Base-by-base conservation (phyloP, 2,113 vertebrate species). In the Dicentrarchus labrax region DNA sequence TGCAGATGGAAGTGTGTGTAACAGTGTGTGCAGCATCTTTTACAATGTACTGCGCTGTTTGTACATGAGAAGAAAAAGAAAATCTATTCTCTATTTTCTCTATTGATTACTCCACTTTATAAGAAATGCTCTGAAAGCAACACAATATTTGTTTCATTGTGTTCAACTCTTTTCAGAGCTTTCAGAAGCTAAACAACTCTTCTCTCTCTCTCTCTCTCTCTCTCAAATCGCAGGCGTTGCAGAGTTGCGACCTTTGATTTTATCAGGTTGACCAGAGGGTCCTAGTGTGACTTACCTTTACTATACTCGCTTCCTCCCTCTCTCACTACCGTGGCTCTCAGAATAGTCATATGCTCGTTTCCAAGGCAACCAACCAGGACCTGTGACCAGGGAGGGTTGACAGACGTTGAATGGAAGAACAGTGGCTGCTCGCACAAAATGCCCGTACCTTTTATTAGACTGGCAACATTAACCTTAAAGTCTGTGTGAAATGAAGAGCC, bases 291-390 rank as follows among this genome's bases (percentile, higher is more conserved):
- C 87, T 90, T 91, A 89, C 87, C 91, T 89, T 88, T 82, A 87
- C 88, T 77, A 78, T 69, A 38, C 86, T 89, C 24, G 68, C 62
- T 86, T 73, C 75, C 88, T 86, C 82, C 76, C 85, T 75, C 78
- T 86, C 69, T 91, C 83, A 67, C 65, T 67, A 53, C 78, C 8
- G 65, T 36, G 60, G 81, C 69, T 84, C 90, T 94, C 88, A 86
- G 89, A 95, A 92, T 94, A 94, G 94, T 93, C 91, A 87, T 91
- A 88, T 86, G 86, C 90, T 82, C 72, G 95, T 96, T 96, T 94
- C 95, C 95, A 93, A 72, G 93, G 95, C 89, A 95, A 96, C 92
- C 82, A 87, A 84, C 91, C 87, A 87, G 90, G 87, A 94, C 93
- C 92, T 86, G 90, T 92, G 93, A 91, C 91, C 91, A 91, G 80